Evolutionary conservation across 2,888 invertebrate species (phyloP).

Genomic region (Drosophila niveifrons): DNA sequence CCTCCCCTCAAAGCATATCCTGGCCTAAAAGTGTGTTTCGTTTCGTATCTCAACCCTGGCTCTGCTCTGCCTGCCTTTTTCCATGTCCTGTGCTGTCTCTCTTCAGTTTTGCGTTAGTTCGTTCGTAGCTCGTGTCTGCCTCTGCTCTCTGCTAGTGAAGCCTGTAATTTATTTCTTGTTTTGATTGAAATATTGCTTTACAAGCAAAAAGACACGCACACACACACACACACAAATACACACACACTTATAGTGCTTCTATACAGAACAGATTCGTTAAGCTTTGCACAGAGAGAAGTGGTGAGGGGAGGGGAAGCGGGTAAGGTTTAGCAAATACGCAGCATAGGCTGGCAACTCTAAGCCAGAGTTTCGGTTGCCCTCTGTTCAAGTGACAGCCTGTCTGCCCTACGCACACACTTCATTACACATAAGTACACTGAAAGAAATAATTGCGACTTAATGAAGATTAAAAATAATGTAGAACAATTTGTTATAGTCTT

Average conservation of each 20-base stretch:
- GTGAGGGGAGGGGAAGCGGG: not conserved
- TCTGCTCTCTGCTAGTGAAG: constrained; percentile 68
- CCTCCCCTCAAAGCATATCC: not conserved
- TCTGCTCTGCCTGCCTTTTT: constrained; percentile 3
- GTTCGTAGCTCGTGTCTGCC: constrained; percentile 51
- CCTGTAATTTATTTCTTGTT: constrained; percentile 79
- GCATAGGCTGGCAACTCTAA: constrained; percentile 47
- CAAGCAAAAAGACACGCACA: constrained; percentile 73
- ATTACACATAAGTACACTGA: constrained; percentile 57
- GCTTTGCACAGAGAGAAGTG: not conserved
- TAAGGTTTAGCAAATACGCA: constrained; percentile 70
- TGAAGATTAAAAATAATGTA: no score
- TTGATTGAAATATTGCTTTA: constrained; percentile 83
- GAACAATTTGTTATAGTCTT: no score
- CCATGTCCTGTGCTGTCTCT: constrained; percentile 35
- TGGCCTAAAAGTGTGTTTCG: constrained; percentile 28
- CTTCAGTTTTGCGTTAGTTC: constrained; percentile 63
- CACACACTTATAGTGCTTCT: constrained; percentile 16
- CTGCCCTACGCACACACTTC: constrained; percentile 70
- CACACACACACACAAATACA: constrained; percentile 53
- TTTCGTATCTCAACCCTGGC: constrained; percentile 16
- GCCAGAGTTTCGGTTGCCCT: constrained; percentile 33
- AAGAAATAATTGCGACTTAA: constrained; percentile 23
- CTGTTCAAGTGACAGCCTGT: constrained; percentile 64
- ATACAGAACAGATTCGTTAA: not conserved